Percentiles rank a stretch among this genome's conserved stretches.
These are phyloP conservation scores for Fulica atra DNA, from an alignment of 2,113 vertebrate genomes.

Conservation along the genomic window DNA sequence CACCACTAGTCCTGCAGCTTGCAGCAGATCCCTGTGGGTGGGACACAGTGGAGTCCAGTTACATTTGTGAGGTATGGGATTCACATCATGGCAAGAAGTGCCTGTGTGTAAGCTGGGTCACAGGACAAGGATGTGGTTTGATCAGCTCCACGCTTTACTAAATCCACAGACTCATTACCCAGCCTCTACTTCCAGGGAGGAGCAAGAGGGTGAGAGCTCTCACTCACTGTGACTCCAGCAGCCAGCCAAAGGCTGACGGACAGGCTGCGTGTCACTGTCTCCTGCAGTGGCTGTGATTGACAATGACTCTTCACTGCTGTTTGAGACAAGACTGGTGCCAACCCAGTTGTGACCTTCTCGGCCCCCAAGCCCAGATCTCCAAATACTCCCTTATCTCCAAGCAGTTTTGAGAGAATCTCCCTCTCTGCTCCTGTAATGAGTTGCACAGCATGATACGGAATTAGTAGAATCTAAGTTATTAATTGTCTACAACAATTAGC, in stretches of 20 bases:
- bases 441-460: conserved; percentile 39
- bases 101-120: neutral
- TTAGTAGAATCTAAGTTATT: conserved; percentile 75
- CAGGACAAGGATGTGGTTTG: neutral
- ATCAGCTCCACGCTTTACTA: neutral
- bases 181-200: neutral
- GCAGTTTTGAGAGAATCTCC: neutral
- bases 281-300: neutral
- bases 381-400: neutral
- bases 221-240: neutral
- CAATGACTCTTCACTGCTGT: rapidly evolving
- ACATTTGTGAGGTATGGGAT: rapidly evolving
- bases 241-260: neutral
- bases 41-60: neutral
- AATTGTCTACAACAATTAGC: conserved; percentile 82
- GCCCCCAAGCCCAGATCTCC: neutral
- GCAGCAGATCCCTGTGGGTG: neutral
- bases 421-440: conserved; percentile 47
- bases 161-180: neutral
- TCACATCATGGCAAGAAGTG: neutral
- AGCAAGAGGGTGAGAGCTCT: neutral
- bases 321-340: neutral
- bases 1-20: neutral
- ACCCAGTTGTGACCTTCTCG: neutral
- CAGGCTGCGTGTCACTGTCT: neutral